phyloP scores from a whole-genome alignment of 2,797 vertebrate genomes.

The Coregonus suidteri region DNA sequence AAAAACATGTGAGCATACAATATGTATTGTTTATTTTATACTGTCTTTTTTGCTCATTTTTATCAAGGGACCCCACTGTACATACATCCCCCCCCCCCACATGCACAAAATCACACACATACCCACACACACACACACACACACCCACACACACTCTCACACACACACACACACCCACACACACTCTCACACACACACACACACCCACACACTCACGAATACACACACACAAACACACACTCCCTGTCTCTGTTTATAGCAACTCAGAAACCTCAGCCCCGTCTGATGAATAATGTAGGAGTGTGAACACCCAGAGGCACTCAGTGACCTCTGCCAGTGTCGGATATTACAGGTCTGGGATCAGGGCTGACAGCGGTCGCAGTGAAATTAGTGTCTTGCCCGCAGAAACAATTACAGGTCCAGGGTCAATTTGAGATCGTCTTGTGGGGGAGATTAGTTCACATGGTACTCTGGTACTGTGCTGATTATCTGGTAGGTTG shows the following conservation, averaged over 20 bases:
- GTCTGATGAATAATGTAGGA: slow-evolving; percentile 57
- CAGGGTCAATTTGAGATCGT: slow-evolving; percentile 25
- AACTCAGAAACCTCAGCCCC: neutral
- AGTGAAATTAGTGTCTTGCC: slow-evolving; percentile 32
- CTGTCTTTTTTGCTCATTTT: no score
- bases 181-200: no score
- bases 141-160: no score
- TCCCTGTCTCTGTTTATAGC: neutral
- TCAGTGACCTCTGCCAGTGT: slow-evolving; percentile 46
- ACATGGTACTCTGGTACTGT: neutral
- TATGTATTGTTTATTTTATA: no score
- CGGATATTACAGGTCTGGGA: slow-evolving; percentile 49
- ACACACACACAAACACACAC: no score
- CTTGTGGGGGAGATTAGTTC: slow-evolving; percentile 16
- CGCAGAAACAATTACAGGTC: slow-evolving; percentile 23
- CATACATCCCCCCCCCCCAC: no score
- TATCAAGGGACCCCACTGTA: no score
- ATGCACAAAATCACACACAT: no score
- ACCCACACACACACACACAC: no score
- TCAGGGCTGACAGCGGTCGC: slow-evolving; percentile 35
- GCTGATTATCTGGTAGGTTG: slow-evolving; percentile 50
- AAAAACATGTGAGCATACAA: no score
- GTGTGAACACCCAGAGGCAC: slow-evolving; percentile 9
- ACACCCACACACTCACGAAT: no score
- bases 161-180: no score